Percentiles rank a stretch among this genome's conserved stretches.
Conservation (phyloP, 1,140 invertebrate genomes). For the Drosophila lowei region DNA sequence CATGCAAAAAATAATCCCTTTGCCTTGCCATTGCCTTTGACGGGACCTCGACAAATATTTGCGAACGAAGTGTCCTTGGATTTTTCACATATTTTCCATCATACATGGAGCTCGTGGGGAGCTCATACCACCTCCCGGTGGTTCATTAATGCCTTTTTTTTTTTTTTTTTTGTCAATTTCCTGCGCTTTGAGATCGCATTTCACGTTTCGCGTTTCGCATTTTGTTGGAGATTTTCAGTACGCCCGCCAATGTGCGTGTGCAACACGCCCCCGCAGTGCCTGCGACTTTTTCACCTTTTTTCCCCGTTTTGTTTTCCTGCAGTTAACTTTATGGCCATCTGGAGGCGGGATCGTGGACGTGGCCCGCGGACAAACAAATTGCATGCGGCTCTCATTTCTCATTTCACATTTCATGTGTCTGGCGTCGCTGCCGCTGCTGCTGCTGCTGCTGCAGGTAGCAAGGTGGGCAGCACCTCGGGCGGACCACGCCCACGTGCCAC, state of each 20-base stretch:
- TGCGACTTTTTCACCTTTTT: neutral
- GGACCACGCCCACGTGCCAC: conserved; percentile 3
- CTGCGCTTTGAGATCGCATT: conserved; percentile 66
- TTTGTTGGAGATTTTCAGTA: conserved; percentile 47
- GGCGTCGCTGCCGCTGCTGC: conserved; percentile 1
- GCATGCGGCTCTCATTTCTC: conserved; percentile 60
- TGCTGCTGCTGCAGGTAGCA: conserved; percentile 17
- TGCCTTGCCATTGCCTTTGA: too few relatives aligned
- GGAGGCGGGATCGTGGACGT: conserved; percentile 15
- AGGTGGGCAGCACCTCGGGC: conserved; percentile 30
- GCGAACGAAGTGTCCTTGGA: too few relatives aligned
- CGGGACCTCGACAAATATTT: too few relatives aligned
- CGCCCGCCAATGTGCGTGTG: conserved; percentile 29
- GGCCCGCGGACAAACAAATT: conserved; percentile 58
- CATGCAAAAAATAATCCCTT: too few relatives aligned
- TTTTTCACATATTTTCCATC: conserved; percentile 3
- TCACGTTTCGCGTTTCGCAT: conserved; percentile 44
- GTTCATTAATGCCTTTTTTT: conserved; percentile 14
- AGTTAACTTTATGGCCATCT: conserved; percentile 40
- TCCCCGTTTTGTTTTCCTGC: too few relatives aligned
- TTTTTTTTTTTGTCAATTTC: conserved; percentile 62
- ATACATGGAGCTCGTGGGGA: too few relatives aligned
- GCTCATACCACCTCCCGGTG: neutral
- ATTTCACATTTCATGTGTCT: conserved; percentile 32
- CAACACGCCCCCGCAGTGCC: conserved; percentile 4